Conservation (phyloP, 2,888 invertebrate species). For the Omphaloscelis lunosa region DNA sequence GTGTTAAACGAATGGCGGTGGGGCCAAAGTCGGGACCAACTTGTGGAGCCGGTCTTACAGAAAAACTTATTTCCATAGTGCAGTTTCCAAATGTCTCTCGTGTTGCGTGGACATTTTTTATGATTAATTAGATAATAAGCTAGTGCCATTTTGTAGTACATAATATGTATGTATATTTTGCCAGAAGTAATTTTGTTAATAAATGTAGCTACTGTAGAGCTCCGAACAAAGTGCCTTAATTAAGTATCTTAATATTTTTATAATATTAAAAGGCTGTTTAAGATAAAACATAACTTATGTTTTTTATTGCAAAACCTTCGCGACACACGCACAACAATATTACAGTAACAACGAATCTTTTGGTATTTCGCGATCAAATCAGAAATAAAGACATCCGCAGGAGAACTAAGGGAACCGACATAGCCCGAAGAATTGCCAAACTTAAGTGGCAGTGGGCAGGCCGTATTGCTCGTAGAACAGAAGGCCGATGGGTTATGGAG, state of each 20-base stretch:
- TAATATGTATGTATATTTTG: conserved; percentile 9
- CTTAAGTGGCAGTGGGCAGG: too few species aligned
- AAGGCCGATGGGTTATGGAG: too few species aligned
- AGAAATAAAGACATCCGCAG: too few species aligned
- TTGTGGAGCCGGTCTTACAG: neutral
- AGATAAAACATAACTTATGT: neutral
- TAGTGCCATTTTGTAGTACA: conserved; percentile 27
- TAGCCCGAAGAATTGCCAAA: too few species aligned
- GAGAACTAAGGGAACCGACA: too few species aligned
- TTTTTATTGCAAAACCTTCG: conserved; percentile 9
- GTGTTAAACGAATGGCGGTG: too few species aligned
- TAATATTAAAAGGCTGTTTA: conserved; percentile 30
- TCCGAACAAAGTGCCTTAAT: conserved; percentile 30
- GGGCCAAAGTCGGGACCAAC: too few species aligned
- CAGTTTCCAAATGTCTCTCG: neutral
- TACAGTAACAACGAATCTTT: neutral
- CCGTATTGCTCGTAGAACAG: too few species aligned
- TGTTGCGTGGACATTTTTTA: neutral
- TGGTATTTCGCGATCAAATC: neutral
- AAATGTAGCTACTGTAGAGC: neutral
- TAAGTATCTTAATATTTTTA: neutral
- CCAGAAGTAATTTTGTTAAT: neutral
- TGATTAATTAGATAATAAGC: neutral
- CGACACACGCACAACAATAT: neutral
- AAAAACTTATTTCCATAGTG: neutral